These are phyloP conservation scores for Apamea crenata DNA, from an alignment of 2,888 invertebrate genomes.

Conservation along the genomic window DNA sequence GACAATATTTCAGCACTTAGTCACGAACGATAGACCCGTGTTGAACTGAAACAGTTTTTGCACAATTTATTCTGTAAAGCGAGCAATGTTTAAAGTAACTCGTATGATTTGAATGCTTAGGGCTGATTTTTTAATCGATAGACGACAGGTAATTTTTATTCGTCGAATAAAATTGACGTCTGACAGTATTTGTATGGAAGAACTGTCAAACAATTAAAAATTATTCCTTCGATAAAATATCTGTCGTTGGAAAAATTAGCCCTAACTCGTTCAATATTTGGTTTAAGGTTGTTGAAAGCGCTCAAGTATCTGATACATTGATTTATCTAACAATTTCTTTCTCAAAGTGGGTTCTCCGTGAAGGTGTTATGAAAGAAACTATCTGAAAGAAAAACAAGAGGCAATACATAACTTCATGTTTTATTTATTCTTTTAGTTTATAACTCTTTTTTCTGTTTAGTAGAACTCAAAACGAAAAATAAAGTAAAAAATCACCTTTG, in stretches of 20 bases:
- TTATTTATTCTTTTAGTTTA: background rate
- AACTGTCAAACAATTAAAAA: no score
- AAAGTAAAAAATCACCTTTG: no score
- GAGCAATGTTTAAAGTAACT: background rate
- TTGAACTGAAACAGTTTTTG: conserved; percentile 52
- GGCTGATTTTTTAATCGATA: no score
- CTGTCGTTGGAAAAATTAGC: no score
- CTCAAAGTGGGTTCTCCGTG: no score
- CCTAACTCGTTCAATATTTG: background rate
- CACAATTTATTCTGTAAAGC: conserved; percentile 69
- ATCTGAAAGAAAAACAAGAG: background rate
- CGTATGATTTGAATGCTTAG: background rate
- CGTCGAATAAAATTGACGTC: no score
- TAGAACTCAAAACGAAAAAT: background rate
- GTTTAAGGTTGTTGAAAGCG: background rate
- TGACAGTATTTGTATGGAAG: no score
- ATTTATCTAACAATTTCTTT: background rate
- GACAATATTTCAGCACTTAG: conserved; percentile 80
- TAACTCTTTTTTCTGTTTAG: background rate
- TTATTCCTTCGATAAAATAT: no score
- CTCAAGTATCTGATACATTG: background rate
- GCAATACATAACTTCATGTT: background rate
- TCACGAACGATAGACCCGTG: conserved; percentile 82
- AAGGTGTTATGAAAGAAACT: background rate
- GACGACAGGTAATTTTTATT: no score